Evolutionary conservation across 2,797 vertebrate genomes (phyloP).

Genomic region (Chelmon rostratus): DNA sequence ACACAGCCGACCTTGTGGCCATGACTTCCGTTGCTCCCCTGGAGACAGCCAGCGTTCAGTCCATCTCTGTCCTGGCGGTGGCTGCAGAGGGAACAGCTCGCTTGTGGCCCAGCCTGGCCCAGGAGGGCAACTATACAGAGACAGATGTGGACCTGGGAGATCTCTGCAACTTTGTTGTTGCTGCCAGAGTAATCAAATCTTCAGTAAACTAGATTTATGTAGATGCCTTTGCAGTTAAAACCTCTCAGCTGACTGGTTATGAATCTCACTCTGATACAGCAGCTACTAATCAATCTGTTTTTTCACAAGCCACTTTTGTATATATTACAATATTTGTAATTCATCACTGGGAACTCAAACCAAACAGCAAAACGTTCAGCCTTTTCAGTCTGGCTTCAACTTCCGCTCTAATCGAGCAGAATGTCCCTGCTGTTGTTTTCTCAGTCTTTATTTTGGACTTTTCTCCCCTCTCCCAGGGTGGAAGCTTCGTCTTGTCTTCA

Average conservation of each 20-base stretch:
- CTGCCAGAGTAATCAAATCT: conserved; percentile 86
- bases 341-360: too few relatives aligned
- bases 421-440: too few relatives aligned
- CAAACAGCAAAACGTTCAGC: background rate
- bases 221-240: background rate
- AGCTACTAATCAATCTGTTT: background rate
- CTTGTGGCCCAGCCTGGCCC: conserved; percentile 91
- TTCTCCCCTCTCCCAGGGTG: conserved; percentile 82
- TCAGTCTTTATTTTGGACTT: background rate
- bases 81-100: conserved; percentile 90
- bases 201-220: background rate
- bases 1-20: conserved; percentile 90
- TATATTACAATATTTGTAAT: background rate
- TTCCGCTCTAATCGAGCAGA: background rate
- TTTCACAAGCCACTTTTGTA: background rate
- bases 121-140: conserved; percentile 91
- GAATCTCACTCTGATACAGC: background rate
- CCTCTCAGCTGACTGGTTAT: too few relatives aligned
- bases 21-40: conserved; percentile 82
- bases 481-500: conserved; percentile 92
- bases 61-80: conserved; percentile 90
- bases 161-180: conserved; percentile 89
- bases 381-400: background rate
- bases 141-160: conserved; percentile 87
- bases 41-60: conserved; percentile 88